Evolutionary conservation across 2,113 vertebrate genomes (phyloP).

Genomic region (Bostrychus sinensis): DNA sequence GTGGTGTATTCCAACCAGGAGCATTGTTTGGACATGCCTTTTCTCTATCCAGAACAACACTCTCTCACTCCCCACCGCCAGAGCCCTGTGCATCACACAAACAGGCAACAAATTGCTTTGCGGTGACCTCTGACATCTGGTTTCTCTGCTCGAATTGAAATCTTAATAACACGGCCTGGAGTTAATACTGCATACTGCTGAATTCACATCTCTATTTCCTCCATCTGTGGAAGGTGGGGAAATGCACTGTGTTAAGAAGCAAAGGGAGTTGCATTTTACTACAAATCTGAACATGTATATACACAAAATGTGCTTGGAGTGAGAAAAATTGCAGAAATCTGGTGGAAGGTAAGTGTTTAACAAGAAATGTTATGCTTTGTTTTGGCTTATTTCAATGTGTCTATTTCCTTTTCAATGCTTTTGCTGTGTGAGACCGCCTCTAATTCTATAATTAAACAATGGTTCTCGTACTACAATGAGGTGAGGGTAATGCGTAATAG

Average conservation of each 20-base stretch:
- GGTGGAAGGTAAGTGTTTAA: neutral
- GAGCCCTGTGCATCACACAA: slow-evolving; percentile 32
- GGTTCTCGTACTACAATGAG: too few species aligned
- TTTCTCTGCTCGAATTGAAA: slow-evolving; percentile 40
- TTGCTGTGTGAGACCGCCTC: too few species aligned
- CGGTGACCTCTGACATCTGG: slow-evolving; percentile 52
- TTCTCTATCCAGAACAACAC: slow-evolving; percentile 27
- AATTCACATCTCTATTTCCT: neutral
- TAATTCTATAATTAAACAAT: too few species aligned
- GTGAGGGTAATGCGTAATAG: too few species aligned
- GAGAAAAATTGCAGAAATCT: too few species aligned
- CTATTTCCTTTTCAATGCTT: neutral
- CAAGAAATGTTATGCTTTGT: neutral
- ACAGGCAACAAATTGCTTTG: slow-evolving; percentile 64
- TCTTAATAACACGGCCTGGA: slow-evolving; percentile 2
- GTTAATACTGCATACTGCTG: neutral
- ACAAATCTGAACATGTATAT: neutral
- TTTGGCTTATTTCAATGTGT: neutral
- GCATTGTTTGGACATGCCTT: slow-evolving; percentile 63
- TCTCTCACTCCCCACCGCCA: slow-evolving; percentile 15
- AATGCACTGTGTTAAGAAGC: neutral
- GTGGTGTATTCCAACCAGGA: slow-evolving; percentile 33
- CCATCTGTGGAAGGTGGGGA: neutral
- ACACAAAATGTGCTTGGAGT: too few species aligned
- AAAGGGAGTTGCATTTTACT: neutral